These are phyloP conservation scores for Isaurus tuberculatus DNA, from an alignment of 92 coral and sea anemone genomes.

Conservation along the genomic window DNA sequence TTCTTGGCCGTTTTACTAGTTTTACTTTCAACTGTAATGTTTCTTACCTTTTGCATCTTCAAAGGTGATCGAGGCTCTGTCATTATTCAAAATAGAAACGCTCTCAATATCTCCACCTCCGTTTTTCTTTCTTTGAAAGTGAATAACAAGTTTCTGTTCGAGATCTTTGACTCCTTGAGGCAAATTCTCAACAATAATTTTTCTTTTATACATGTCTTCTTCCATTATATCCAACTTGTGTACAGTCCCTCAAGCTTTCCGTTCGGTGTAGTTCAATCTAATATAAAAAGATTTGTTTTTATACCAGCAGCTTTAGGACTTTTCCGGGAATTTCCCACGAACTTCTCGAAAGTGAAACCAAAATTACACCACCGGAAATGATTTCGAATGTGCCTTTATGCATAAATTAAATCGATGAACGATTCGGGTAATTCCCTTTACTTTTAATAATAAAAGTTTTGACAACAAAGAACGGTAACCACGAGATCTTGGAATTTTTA, in stretches of 20 bases:
- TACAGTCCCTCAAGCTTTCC: neutral
- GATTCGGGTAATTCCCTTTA: neutral
- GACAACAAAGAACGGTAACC: too few relatives aligned
- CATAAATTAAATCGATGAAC: neutral
- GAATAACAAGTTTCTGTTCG: slow-evolving; percentile 26
- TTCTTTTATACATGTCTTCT: neutral
- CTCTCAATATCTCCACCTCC: slow-evolving; percentile 41
- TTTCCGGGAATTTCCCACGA: neutral
- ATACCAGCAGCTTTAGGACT: neutral
- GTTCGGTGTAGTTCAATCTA: too few relatives aligned
- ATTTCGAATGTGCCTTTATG: neutral
- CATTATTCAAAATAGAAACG: slow-evolving; percentile 3
- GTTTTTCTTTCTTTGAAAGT: slow-evolving; percentile 29
- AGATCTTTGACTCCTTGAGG: slow-evolving; percentile 27
- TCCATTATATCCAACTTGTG: neutral
- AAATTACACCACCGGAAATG: neutral
- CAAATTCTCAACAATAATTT: slow-evolving; percentile 21
- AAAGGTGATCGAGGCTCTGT: slow-evolving; percentile 9
- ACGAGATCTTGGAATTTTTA: too few relatives aligned
- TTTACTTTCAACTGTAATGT: neutral
- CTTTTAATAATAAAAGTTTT: too few relatives aligned
- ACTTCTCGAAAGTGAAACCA: neutral
- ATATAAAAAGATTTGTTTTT: neutral
- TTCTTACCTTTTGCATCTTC: slow-evolving; percentile 30
- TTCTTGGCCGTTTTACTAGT: too few relatives aligned